A percentile compares a stretch with the other conserved stretches of the same genome.
Evolutionary conservation across 1,140 invertebrate genomes (phyloP).

Genomic region (Palaemon carinicauda): DNA sequence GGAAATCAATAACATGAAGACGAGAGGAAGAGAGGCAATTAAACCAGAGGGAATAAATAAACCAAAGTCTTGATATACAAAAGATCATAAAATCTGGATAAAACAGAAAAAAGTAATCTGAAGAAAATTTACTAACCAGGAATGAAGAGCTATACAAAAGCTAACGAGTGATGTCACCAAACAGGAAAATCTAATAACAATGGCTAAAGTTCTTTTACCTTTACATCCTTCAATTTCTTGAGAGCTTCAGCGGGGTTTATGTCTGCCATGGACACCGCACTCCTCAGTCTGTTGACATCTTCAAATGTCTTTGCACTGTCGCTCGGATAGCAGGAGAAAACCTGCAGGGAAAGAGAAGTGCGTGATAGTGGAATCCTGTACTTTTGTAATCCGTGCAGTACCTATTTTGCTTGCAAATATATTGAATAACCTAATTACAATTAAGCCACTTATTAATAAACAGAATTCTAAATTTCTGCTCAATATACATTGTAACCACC

Average conservation of each 20-base stretch:
- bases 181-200: background rate
- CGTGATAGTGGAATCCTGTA: too few relatives aligned
- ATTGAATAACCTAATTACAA: background rate
- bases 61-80: too few relatives aligned
- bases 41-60: too few relatives aligned
- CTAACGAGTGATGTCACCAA: background rate
- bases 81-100: too few relatives aligned
- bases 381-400: too few relatives aligned
- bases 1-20: too few relatives aligned
- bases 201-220: background rate
- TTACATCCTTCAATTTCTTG: constrained; percentile 34
- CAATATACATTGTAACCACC: too few relatives aligned
- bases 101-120: too few relatives aligned
- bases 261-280: constrained; percentile 10
- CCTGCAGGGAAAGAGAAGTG: background rate
- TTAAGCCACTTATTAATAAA: background rate
- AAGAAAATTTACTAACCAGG: too few relatives aligned
- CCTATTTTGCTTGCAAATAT: background rate
- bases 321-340: constrained; percentile 44
- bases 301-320: constrained; percentile 46
- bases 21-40: too few relatives aligned
- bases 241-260: constrained; percentile 21
- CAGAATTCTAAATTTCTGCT: background rate
- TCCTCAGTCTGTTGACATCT: constrained; percentile 12
- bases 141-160: background rate